These are phyloP conservation scores for Diloba caeruleocephala DNA, from an alignment of 2,888 invertebrate genomes.

Conservation along the genomic window DNA sequence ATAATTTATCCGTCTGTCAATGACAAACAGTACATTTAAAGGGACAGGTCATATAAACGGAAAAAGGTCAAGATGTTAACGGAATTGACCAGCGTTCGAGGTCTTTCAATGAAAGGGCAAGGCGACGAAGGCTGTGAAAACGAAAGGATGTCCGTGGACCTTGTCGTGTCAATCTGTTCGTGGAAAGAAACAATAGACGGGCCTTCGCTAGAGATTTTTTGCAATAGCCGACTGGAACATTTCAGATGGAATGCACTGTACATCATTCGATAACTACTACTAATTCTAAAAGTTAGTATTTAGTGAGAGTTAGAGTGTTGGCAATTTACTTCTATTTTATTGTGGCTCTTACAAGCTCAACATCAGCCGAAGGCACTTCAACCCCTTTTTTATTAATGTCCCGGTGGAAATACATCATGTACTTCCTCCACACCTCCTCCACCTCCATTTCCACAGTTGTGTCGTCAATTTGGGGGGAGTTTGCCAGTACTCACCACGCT, in stretches of 20 bases:
- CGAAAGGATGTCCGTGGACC: conserved; percentile 59
- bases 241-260: conserved; percentile 27
- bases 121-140: conserved; percentile 47
- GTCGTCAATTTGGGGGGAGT: too few species aligned
- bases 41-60: conserved; percentile 37
- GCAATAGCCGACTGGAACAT: conserved; percentile 38
- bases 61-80: conserved; percentile 49
- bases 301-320: too few species aligned
- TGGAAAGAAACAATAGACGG: conserved; percentile 46
- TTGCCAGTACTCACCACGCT: too few species aligned
- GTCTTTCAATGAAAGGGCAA: conserved; percentile 53
- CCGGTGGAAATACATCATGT: too few species aligned
- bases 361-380: too few species aligned
- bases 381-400: too few species aligned
- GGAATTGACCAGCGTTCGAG: conserved; percentile 53
- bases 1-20: conserved; percentile 27
- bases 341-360: too few species aligned
- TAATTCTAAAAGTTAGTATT: conserved; percentile 7
- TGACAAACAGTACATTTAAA: conserved; percentile 34
- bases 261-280: conserved; percentile 30
- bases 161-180: conserved; percentile 41
- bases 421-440: too few species aligned
- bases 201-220: conserved; percentile 36
- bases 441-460: too few species aligned
- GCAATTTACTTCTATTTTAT: too few species aligned